Conservation (phyloP, 2,113 vertebrate genomes). For the Hemiscyllium ocellatum region DNA sequence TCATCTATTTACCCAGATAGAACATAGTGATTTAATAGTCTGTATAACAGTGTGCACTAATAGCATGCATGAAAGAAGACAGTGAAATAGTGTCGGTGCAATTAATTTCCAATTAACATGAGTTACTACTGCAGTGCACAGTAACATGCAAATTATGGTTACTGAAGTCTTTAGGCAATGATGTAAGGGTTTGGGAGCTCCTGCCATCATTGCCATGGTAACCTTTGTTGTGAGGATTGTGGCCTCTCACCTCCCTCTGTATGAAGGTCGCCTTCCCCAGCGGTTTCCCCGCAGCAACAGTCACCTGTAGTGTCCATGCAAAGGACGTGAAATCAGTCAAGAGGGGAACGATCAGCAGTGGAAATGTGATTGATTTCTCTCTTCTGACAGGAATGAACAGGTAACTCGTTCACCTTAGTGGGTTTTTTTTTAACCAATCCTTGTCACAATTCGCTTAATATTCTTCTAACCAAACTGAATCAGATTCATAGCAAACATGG, state of each 20-base stretch:
- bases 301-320: constrained; percentile 52
- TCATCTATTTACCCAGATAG: background rate
- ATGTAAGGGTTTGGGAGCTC: constrained; percentile 34
- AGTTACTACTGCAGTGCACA: constrained; percentile 43
- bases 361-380: constrained; percentile 23
- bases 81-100: background rate
- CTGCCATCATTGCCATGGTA: constrained; percentile 36
- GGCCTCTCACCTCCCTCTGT: constrained; percentile 50
- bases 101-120: constrained; percentile 39
- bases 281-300: constrained; percentile 49
- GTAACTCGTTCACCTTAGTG: background rate
- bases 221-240: constrained; percentile 33
- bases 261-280: constrained; percentile 48
- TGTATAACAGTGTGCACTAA: background rate
- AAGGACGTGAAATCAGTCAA: constrained; percentile 48
- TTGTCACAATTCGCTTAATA: background rate
- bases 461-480: background rate
- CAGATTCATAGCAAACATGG: background rate
- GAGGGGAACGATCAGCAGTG: background rate
- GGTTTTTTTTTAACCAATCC: background rate
- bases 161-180: constrained; percentile 33
- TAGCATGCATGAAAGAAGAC: constrained; percentile 1
- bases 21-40: background rate
- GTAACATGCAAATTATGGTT: constrained; percentile 37
- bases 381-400: background rate